Conservation (phyloP, 2,888 invertebrate genomes). For the Cyrtodaria siliqua region DNA sequence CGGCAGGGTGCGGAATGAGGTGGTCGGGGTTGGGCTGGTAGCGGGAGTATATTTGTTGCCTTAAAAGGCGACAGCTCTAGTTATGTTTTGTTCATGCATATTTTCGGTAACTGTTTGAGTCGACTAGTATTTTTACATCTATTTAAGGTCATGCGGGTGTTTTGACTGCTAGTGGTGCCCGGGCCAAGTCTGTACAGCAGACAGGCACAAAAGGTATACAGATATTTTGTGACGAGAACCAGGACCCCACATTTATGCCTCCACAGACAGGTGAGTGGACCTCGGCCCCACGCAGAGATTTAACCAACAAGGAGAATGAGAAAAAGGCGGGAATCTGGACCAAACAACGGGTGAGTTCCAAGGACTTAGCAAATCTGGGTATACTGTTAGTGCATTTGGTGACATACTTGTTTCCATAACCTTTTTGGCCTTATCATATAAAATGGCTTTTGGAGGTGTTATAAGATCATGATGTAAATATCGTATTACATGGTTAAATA, state of each 20-base stretch:
- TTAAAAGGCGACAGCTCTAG: too few relatives aligned
- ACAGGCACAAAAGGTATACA: conserved; percentile 46
- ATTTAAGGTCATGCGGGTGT: conserved; percentile 50
- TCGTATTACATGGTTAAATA: too few relatives aligned
- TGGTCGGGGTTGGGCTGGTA: neutral
- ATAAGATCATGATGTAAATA: too few relatives aligned
- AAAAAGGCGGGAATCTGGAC: conserved; percentile 91
- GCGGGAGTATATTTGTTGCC: too few relatives aligned
- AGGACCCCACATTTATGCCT: conserved; percentile 59
- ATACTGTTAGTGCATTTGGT: too few relatives aligned
- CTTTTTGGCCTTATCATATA: too few relatives aligned
- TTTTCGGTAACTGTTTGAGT: too few relatives aligned
- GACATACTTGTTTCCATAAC: too few relatives aligned
- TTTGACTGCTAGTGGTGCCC: conserved; percentile 43
- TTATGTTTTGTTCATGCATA: neutral
- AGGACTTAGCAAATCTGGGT: too few relatives aligned
- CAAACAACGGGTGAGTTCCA: conserved; percentile 85
- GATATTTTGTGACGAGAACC: conserved; percentile 78
- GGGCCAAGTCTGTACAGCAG: conserved; percentile 37
- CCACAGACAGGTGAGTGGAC: conserved; percentile 78
- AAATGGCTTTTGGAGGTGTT: too few relatives aligned
- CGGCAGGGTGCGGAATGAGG: too few relatives aligned
- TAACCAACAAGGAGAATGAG: conserved; percentile 89
- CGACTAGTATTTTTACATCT: too few relatives aligned
- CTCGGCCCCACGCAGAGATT: conserved; percentile 66